These are phyloP conservation scores for Lepidurus packardi DNA, from an alignment of 1,140 invertebrate species.

Conservation along the genomic window DNA sequence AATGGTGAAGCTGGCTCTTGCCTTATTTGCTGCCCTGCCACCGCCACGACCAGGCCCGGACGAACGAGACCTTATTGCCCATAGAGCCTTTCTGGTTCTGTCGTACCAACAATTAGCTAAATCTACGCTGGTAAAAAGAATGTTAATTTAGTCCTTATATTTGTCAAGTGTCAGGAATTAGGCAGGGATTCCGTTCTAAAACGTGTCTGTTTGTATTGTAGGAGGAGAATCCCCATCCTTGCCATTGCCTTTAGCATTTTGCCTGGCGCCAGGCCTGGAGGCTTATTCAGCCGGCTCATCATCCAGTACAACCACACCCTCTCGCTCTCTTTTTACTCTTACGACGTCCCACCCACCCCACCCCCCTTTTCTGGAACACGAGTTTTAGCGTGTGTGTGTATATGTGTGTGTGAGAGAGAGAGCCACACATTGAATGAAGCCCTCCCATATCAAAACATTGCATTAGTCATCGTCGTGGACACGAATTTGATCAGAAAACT, in stretches of 20 bases:
- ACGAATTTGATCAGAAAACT: neutral
- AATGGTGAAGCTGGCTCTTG: constrained; percentile 18
- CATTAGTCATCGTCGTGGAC: constrained; percentile 11
- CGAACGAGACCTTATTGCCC: neutral
- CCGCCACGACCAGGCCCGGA: constrained; percentile 19
- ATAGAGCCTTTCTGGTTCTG: neutral
- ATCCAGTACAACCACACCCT: constrained; percentile 9
- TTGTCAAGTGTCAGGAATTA: too few relatives aligned
- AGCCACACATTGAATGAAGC: constrained; percentile 1
- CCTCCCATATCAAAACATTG: neutral
- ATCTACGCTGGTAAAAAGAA: neutral
- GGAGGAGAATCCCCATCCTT: neutral
- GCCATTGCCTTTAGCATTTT: neutral
- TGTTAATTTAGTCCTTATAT: too few relatives aligned
- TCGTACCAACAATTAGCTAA: neutral
- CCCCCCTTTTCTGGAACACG: neutral
- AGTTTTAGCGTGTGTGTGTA: constrained; percentile 10
- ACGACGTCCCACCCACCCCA: neutral
- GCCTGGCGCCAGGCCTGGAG: neutral
- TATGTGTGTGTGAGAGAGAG: constrained; percentile 6
- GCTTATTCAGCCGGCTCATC: neutral
- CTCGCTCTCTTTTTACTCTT: neutral
- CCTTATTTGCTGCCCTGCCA: constrained; percentile 16
- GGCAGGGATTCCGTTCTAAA: neutral
- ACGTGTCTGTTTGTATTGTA: neutral